phyloP scores from a whole-genome alignment of 2,797 vertebrate genomes.

The Leptodactylus fallax region DNA sequence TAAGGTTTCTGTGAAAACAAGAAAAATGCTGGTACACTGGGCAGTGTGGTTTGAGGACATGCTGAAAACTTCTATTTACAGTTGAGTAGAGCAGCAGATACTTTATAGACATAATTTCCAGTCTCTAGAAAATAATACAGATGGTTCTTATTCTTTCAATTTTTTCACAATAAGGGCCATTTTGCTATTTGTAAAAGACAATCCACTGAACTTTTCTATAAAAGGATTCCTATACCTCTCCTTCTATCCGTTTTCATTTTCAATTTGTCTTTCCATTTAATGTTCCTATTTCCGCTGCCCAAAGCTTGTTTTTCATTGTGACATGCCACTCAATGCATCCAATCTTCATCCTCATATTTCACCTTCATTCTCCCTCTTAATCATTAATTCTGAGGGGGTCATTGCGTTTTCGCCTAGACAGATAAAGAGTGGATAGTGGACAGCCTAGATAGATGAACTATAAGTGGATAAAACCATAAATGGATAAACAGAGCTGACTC shows the following conservation, averaged over 20 bases:
- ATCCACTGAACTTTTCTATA: background rate
- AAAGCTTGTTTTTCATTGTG: constrained; percentile 52
- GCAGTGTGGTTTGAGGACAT: background rate
- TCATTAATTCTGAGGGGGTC: constrained; percentile 49
- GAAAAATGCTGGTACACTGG: background rate
- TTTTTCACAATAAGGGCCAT: background rate
- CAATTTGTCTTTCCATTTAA: constrained; percentile 31
- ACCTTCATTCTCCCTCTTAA: constrained; percentile 27
- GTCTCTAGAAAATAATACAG: background rate
- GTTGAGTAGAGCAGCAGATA: background rate
- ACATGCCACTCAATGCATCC: constrained; percentile 39
- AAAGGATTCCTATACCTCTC: background rate
- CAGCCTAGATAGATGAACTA: constrained; percentile 39
- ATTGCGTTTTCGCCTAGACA: constrained; percentile 39
- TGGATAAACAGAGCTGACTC: constrained; percentile 26
- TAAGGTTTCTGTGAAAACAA: background rate
- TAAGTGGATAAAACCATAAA: constrained; percentile 34
- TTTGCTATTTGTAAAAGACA: background rate
- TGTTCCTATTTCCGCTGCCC: constrained; percentile 32
- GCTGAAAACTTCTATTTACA: background rate
- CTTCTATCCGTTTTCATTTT: background rate
- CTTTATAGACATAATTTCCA: background rate
- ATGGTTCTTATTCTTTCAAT: background rate
- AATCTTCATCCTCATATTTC: constrained; percentile 34
- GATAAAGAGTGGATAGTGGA: constrained; percentile 35